Conservation (phyloP, 2,113 vertebrate species). For the Carassius gibelio region DNA sequence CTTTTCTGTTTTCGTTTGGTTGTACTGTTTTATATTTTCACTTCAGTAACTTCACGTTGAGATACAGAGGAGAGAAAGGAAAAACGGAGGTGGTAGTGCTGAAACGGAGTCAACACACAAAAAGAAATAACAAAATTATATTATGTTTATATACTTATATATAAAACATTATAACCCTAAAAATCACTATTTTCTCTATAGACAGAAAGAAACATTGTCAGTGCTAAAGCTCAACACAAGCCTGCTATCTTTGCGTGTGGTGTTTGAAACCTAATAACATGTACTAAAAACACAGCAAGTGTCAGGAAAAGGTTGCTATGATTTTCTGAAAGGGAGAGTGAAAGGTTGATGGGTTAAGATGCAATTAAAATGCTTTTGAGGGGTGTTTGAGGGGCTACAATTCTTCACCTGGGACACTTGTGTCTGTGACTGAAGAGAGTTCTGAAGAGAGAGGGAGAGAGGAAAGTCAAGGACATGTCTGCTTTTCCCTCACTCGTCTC, state of each 20-base stretch:
- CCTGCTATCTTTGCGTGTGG: background rate
- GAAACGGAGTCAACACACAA: conserved; percentile 22
- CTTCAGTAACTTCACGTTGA: conserved; percentile 26
- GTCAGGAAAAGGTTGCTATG: background rate
- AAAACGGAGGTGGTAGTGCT: background rate
- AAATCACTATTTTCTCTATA: too few species aligned
- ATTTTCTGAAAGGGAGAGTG: conserved; percentile 4
- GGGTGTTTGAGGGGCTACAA: conserved; percentile 57
- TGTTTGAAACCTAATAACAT: background rate
- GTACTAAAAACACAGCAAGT: conserved; percentile 17
- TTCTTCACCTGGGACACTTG: conserved; percentile 64
- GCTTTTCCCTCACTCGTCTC: conserved; percentile 16
- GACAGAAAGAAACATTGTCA: too few species aligned
- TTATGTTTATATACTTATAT: too few species aligned
- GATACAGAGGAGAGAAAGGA: conserved; percentile 18
- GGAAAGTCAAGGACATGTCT: conserved; percentile 41
- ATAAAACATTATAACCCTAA: too few species aligned
- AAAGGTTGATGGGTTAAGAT: conserved; percentile 7
- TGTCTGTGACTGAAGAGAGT: conserved; percentile 52
- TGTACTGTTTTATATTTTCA: conserved; percentile 51
- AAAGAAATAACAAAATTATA: too few species aligned
- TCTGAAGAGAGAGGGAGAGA: background rate
- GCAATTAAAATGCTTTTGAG: conserved; percentile 50
- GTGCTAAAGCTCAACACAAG: background rate
- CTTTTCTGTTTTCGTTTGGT: conserved; percentile 29